Conservation (phyloP, 2,797 vertebrate genomes). For the Squalus acanthias region DNA sequence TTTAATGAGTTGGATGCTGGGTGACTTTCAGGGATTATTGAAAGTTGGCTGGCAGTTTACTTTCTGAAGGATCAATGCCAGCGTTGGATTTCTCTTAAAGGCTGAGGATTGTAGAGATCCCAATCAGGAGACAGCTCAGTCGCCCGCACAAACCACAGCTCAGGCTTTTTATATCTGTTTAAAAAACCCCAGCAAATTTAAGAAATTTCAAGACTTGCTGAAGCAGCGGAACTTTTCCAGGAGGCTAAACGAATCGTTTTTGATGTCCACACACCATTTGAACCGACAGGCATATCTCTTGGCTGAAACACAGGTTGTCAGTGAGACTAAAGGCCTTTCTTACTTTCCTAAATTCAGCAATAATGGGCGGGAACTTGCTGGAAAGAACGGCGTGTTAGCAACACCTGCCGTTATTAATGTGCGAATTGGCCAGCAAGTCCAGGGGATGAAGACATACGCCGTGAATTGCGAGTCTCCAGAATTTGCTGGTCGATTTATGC, state of each 20-base stretch:
- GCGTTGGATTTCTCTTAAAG: not conserved
- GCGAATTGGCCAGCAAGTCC: not conserved
- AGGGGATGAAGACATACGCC: not conserved
- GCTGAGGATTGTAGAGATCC: not conserved
- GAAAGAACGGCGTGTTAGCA: not conserved
- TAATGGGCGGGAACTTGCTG: not conserved
- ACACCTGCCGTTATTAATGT: not conserved
- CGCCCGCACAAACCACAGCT: not conserved
- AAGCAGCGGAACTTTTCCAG: not conserved
- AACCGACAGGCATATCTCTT: not conserved
- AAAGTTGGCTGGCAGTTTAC: not conserved
- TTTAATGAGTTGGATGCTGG: not conserved
- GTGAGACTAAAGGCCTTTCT: not conserved
- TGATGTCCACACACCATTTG: not conserved
- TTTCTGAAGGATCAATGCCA: not conserved
- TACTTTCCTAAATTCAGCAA: not conserved
- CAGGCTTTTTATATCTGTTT: not conserved
- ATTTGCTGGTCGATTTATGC: too few species aligned
- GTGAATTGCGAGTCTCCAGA: not conserved
- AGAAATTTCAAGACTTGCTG: not conserved
- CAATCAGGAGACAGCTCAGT: not conserved
- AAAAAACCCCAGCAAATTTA: not conserved
- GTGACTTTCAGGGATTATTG: conserved; percentile 2
- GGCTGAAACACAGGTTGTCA: not conserved
- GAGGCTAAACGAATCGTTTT: not conserved